Conservation (phyloP, 2,797 vertebrate genomes). For the Picus viridis region DNA sequence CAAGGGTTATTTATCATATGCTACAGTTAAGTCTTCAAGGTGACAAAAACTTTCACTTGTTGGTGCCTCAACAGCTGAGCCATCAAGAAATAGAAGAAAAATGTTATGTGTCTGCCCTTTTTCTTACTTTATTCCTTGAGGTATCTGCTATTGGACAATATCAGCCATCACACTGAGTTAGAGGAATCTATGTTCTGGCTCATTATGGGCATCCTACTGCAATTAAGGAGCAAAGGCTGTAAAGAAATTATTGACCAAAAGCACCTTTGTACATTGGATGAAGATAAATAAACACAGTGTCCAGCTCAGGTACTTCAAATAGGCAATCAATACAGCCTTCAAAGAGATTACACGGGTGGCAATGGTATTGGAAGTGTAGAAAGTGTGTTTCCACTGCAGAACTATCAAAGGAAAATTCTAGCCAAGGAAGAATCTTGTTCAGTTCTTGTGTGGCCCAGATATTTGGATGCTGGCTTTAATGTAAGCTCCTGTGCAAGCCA, state of each 20-base stretch:
- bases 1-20: not conserved
- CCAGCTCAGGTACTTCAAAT: not conserved
- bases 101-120: not conserved
- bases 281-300: not conserved
- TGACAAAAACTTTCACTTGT: not conserved
- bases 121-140: not conserved
- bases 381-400: not conserved
- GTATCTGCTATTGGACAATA: not conserved
- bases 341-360: not conserved
- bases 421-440: not conserved
- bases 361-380: not conserved
- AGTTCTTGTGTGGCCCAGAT: not conserved
- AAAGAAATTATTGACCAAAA: not conserved
- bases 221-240: not conserved
- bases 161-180: rapidly evolving
- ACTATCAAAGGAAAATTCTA: not conserved
- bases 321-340: not conserved
- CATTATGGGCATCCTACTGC: not conserved
- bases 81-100: not conserved
- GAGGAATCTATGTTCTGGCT: not conserved
- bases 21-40: not conserved
- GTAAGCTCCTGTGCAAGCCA: not conserved
- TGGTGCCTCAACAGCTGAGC: not conserved
- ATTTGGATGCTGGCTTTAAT: not conserved
- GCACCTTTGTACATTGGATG: not conserved